Evolutionary conservation across 2,113 vertebrate species (phyloP).

Genomic region (Ivindomyrus marchei): DNA sequence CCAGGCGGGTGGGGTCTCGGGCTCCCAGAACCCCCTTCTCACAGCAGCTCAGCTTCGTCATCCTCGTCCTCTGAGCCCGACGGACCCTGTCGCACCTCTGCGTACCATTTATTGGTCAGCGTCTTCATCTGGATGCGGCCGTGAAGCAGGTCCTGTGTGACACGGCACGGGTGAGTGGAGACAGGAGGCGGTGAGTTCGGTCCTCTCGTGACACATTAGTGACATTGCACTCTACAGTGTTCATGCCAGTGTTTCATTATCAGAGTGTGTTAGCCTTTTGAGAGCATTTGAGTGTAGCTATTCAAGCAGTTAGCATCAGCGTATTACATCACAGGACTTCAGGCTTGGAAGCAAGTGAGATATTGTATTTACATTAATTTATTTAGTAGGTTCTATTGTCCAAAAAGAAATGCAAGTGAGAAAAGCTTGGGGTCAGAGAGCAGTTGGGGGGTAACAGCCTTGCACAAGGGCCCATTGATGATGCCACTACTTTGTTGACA

Average conservation of each 20-base stretch:
- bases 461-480: neutral
- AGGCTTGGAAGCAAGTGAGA: neutral
- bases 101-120: conserved; percentile 97
- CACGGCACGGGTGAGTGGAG: neutral
- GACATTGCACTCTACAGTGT: neutral
- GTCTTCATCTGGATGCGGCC: conserved; percentile 98
- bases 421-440: neutral
- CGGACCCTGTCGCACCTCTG: conserved; percentile 93
- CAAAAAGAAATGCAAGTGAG: neutral
- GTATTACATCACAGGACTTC: neutral
- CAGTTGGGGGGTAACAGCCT: neutral
- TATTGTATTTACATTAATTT: neutral
- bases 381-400: neutral
- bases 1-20: neutral
- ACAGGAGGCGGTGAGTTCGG: neutral
- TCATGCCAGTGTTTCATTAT: neutral
- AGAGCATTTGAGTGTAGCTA: neutral
- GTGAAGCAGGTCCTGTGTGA: conserved; percentile 77
- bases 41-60: conserved; percentile 86
- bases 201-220: neutral
- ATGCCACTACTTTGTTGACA: neutral
- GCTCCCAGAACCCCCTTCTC: conserved; percentile 32
- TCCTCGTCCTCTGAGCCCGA: conserved; percentile 92
- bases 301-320: neutral
- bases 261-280: neutral